phyloP scores from a whole-genome alignment of 92 coral and sea anemone species.

The Pocillopora grandis region DNA sequence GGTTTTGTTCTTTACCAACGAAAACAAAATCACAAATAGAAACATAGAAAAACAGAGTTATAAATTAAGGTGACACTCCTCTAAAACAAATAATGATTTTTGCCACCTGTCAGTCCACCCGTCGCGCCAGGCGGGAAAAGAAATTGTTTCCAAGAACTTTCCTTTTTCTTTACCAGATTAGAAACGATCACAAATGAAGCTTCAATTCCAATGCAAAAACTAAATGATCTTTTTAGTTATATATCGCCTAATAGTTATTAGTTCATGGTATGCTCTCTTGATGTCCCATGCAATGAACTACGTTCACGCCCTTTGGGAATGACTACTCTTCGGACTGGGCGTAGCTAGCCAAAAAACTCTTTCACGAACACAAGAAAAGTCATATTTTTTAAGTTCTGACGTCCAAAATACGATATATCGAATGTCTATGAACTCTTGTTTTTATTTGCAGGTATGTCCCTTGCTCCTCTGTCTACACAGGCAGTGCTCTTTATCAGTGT shows the following conservation, averaged over 20 bases:
- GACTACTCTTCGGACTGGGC: neutral
- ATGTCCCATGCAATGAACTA: neutral
- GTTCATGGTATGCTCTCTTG: neutral
- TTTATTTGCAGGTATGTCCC: neutral
- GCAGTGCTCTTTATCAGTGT: neutral
- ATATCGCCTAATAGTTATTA: neutral
- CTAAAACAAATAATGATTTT: neutral
- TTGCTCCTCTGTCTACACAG: neutral
- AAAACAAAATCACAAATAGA: no score
- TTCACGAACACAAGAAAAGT: neutral
- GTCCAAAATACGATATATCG: neutral
- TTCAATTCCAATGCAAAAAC: neutral
- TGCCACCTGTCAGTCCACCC: conserved; percentile 42
- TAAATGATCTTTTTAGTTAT: neutral
- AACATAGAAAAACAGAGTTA: no score
- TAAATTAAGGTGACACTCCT: neutral
- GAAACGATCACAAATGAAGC: neutral
- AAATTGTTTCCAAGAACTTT: neutral
- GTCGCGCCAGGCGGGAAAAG: neutral
- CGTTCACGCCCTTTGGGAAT: neutral
- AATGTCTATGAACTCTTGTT: neutral
- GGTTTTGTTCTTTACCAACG: no score
- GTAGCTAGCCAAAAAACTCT: neutral
- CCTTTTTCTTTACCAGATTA: neutral
- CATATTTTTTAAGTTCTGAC: neutral